Base-by-base conservation (phyloP, 2,888 invertebrate genomes). In the Leucoptera coffeella region DNA sequence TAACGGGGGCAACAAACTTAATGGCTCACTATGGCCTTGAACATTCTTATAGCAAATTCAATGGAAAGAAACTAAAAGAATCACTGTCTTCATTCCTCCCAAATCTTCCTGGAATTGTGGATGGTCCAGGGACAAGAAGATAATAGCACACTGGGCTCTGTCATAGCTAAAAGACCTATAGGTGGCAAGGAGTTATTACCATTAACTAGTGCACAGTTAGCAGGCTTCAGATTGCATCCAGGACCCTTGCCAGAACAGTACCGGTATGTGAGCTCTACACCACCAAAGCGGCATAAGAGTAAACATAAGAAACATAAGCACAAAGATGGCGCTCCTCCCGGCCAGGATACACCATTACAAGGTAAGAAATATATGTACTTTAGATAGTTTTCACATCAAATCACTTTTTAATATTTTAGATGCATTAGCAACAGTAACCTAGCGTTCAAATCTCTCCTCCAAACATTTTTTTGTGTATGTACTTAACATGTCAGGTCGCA, bases 1-100 rank as follows among this genome's bases (percentile, higher is more conserved):
- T 93, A 41, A 96, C 95, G 34, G 96, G 96, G 35, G 92, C 94
- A 45, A 93, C 88, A 40, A 96, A 96, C 76, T 82, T 96, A 60
- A 94, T 96, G 90, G 85, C 87, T 48, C 85, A 90, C 74, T 89
- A 96, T 80, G 91, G 90, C 38, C 76, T 96, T 36, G 95, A 96
- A 67, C 94, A 96, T 67, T 92, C 95, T 12, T 93, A 95, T 60
- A 94, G 89, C 65, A 96, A 94, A 76, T 95, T 95, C 67, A 94
- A 91, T 71, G 94, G 93, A 27, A 93, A 94, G 50, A 94, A 94
- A 64, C 77, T 92, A 10, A 90, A 94, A 53, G 95, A 96, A 57
- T 92, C 93, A 30, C 65, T 96, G 31, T 93, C 94, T 21, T 92
- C 95, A 9, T 96, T 96, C 60, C 74, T 96, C 35, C 95, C 95